These are phyloP conservation scores for Watsonalla binaria DNA, from an alignment of 2,888 invertebrate genomes.

Conservation along the genomic window DNA sequence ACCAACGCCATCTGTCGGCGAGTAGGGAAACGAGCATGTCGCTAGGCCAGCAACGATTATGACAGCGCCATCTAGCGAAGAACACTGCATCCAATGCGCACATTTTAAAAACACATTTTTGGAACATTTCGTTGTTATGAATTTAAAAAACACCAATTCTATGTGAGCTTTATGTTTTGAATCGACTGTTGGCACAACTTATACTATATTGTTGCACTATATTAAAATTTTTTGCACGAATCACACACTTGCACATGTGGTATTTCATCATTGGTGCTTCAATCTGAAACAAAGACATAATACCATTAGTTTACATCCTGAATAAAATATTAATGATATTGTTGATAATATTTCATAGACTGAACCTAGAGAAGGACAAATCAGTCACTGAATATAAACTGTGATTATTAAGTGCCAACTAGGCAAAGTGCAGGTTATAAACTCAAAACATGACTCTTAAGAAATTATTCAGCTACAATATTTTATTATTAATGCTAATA, in stretches of 20 bases:
- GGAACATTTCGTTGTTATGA: constrained; percentile 23
- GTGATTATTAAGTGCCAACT: too few relatives aligned
- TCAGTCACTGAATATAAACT: too few relatives aligned
- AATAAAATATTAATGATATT: too few relatives aligned
- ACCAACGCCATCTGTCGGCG: constrained; percentile 61
- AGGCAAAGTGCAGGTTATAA: too few relatives aligned
- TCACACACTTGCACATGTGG: constrained; percentile 59
- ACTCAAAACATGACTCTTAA: too few relatives aligned
- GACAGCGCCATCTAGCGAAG: constrained; percentile 62
- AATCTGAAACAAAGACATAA: constrained; percentile 56
- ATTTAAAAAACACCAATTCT: constrained; percentile 21
- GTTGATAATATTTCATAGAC: too few relatives aligned
- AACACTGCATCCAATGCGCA: constrained; percentile 75
- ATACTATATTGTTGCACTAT: constrained; percentile 42
- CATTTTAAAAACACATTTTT: constrained; percentile 44
- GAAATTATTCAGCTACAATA: too few relatives aligned
- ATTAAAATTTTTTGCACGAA: constrained; percentile 43
- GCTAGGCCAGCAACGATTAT: constrained; percentile 50
- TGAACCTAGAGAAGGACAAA: too few relatives aligned
- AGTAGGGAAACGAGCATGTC: constrained; percentile 45
- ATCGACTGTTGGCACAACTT: constrained; percentile 37
- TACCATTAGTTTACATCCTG: too few relatives aligned
- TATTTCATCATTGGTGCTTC: constrained; percentile 50
- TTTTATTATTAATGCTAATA: too few relatives aligned
- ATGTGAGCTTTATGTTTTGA: constrained; percentile 42